Conservation (phyloP, 1,140 invertebrate species). For the Papilio dardanus region DNA sequence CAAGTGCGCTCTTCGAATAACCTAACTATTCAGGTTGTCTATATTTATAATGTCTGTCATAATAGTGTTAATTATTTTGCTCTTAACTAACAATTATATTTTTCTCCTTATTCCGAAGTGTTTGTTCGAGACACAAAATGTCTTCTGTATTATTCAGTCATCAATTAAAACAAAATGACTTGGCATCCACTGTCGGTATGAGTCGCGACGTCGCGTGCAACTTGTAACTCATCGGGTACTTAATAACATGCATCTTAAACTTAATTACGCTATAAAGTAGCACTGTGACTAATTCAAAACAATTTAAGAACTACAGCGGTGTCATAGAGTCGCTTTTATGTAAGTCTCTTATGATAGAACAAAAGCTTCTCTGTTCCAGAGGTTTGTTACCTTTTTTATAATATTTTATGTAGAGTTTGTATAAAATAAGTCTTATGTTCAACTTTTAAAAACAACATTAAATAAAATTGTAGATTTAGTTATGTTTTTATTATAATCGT, state of each 20-base stretch:
- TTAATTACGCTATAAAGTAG: constrained; percentile 55
- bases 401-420: no score
- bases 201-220: constrained; percentile 39
- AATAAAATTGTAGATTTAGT: no score
- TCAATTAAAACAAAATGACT: background rate
- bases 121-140: background rate
- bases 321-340: constrained; percentile 8
- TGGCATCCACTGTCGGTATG: background rate
- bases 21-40: background rate
- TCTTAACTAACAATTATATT: background rate
- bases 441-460: no score
- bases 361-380: background rate
- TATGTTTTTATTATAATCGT: no score
- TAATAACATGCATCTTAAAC: constrained; percentile 47
- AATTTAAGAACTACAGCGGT: constrained; percentile 10
- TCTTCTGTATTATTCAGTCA: background rate
- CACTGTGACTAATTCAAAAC: background rate
- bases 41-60: no score
- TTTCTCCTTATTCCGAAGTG: background rate
- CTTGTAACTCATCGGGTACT: constrained; percentile 45
- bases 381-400: constrained; percentile 8
- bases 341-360: background rate
- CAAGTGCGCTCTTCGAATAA: no score
- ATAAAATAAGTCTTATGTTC: no score
- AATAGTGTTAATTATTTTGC: background rate